Percentiles rank a stretch among this genome's conserved stretches.
Evolutionary conservation across 2,888 invertebrate species (phyloP).

Genomic region (Gymnoscelis rufifasciata): DNA sequence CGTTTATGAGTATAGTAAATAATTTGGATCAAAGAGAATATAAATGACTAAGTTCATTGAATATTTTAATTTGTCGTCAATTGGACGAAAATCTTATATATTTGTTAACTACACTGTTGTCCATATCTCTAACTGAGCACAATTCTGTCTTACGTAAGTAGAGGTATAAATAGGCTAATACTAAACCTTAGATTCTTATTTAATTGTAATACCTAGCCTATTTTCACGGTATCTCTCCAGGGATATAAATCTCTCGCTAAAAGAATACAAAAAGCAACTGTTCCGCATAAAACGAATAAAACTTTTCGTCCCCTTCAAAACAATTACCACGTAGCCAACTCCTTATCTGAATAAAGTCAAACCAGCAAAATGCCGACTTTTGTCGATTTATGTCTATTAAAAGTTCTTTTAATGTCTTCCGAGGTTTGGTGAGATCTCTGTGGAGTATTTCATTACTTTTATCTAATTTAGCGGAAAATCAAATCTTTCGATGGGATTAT

Average conservation of each 20-base stretch:
- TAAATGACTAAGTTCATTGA: too few relatives aligned
- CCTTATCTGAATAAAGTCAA: conserved; percentile 24
- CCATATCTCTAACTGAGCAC: too few relatives aligned
- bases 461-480: conserved; percentile 77
- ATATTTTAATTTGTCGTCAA: too few relatives aligned
- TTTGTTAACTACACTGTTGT: too few relatives aligned
- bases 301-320: conserved; percentile 18
- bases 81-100: too few relatives aligned
- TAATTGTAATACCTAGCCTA: too few relatives aligned
- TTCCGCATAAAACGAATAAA: conserved; percentile 17
- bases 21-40: too few relatives aligned
- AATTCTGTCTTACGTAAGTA: too few relatives aligned
- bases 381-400: conserved; percentile 33
- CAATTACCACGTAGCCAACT: conserved; percentile 23
- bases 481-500: conserved; percentile 75
- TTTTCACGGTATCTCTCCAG: not conserved
- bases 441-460: conserved; percentile 74
- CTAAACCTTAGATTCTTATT: too few relatives aligned
- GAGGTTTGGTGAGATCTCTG: conserved; percentile 43
- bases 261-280: conserved; percentile 13
- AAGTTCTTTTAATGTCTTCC: conserved; percentile 48
- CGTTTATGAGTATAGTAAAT: too few relatives aligned
- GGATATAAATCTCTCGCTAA: conserved; percentile 5
- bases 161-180: too few relatives aligned
- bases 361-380: conserved; percentile 28